These are phyloP conservation scores for Prolemur simus DNA, from an alignment of 2,113 vertebrate genomes.

Conservation along the genomic window DNA sequence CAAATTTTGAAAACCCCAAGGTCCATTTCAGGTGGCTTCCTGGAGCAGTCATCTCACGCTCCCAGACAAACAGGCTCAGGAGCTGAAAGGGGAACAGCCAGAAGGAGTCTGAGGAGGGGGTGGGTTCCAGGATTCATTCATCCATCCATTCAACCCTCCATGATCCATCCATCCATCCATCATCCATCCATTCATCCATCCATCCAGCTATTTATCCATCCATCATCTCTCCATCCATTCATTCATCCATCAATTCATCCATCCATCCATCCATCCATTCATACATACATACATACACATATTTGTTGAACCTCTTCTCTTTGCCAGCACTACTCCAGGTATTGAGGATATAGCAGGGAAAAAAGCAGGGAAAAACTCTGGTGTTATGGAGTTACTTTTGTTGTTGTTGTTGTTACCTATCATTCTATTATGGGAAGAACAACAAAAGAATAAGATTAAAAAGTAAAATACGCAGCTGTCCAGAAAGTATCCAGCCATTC, in stretches of 20 bases:
- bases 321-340: not conserved
- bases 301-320: not conserved
- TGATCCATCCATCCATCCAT: fast-evolving
- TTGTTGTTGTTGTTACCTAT: not conserved
- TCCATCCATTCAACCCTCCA: not conserved
- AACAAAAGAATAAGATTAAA: not conserved
- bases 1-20: not conserved
- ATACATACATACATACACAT: not conserved
- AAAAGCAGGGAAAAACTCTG: not conserved
- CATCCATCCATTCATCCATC: fast-evolving
- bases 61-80: not conserved
- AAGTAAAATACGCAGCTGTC: not conserved
- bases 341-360: too few species aligned
- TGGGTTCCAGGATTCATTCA: not conserved
- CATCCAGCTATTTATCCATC: not conserved
- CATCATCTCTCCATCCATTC: too few species aligned
- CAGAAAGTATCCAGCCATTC: too few species aligned
- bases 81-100: not conserved
- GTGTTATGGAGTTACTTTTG: not conserved
- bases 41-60: not conserved
- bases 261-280: not conserved
- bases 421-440: not conserved
- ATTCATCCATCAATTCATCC: too few species aligned
- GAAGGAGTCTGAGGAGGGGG: not conserved
- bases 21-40: not conserved